phyloP scores from a whole-genome alignment of 2,797 vertebrate genomes.

The Gastrophryne carolinensis region DNA sequence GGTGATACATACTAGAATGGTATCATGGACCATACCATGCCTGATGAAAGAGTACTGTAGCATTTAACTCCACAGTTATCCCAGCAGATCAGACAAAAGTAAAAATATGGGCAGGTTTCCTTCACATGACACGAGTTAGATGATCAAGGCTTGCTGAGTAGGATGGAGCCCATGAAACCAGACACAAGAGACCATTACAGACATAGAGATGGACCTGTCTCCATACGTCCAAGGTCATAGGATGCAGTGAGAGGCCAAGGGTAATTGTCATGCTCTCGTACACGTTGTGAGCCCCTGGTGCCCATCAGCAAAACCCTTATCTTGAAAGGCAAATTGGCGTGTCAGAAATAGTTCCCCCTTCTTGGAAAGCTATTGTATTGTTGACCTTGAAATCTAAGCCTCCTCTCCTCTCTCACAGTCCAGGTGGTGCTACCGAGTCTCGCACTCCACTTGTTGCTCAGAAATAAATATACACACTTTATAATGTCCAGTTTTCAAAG shows the following conservation, averaged over 20 bases:
- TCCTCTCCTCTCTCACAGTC: background rate
- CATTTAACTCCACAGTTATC: too few relatives aligned
- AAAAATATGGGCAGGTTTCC: background rate
- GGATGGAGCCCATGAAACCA: background rate
- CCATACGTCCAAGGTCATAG: background rate
- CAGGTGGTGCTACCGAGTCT: background rate
- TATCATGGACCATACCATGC: too few relatives aligned
- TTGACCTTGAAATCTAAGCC: background rate
- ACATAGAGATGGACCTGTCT: background rate
- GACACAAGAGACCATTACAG: background rate
- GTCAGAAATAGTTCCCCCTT: background rate
- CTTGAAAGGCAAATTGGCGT: conserved; percentile 26
- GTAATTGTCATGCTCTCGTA: background rate
- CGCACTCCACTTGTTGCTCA: background rate
- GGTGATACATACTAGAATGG: too few relatives aligned
- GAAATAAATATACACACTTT: background rate
- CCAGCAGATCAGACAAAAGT: background rate
- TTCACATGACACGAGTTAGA: background rate
- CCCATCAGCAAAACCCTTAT: background rate
- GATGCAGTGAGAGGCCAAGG: background rate
- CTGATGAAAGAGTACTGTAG: too few relatives aligned
- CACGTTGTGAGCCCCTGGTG: background rate
- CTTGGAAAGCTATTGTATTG: conserved; percentile 2
- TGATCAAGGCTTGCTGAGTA: background rate
- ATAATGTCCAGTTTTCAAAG: background rate